phyloP scores from a whole-genome alignment of 2,797 vertebrate species.

The Urophycis tenuis region DNA sequence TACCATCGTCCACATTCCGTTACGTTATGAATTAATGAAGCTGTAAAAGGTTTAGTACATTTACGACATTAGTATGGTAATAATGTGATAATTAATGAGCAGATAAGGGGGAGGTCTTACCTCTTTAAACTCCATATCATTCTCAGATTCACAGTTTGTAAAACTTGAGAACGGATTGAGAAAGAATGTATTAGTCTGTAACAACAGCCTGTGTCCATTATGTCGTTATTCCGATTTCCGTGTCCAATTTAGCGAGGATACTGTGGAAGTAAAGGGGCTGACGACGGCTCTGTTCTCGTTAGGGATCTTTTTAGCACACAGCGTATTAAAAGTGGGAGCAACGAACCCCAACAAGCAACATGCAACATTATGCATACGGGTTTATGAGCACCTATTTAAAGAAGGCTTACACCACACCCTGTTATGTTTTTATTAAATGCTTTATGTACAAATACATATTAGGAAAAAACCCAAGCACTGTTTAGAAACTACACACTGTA shows the following conservation, averaged over 20 bases:
- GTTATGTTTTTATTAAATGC: constrained; percentile 86
- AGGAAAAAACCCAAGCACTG: constrained; percentile 93
- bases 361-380: constrained; percentile 1
- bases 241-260: not conserved
- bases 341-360: constrained; percentile 55
- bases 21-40: constrained; percentile 78
- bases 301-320: not conserved
- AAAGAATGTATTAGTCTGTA: constrained; percentile 84
- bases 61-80: constrained; percentile 74
- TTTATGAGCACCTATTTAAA: constrained; percentile 92
- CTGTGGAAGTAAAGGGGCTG: not conserved
- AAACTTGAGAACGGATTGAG: constrained; percentile 82
- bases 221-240: not conserved
- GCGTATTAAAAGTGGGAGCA: constrained; percentile 83
- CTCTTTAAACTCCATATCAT: constrained; percentile 97
- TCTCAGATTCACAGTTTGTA: constrained; percentile 94
- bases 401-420: constrained; percentile 91
- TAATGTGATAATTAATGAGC: constrained; percentile 4
- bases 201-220: constrained; percentile 51
- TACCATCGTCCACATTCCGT: constrained; percentile 79
- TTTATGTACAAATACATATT: constrained; percentile 97
- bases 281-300: not conserved
- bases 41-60: constrained; percentile 73
- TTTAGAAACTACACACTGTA: constrained; percentile 83
- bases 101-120: constrained; percentile 91